A percentile compares a stretch with the other conserved stretches of the same genome.
These are phyloP conservation scores for Asbolus verrucosus DNA, from an alignment of 1,140 invertebrate species.

Conservation along the genomic window DNA sequence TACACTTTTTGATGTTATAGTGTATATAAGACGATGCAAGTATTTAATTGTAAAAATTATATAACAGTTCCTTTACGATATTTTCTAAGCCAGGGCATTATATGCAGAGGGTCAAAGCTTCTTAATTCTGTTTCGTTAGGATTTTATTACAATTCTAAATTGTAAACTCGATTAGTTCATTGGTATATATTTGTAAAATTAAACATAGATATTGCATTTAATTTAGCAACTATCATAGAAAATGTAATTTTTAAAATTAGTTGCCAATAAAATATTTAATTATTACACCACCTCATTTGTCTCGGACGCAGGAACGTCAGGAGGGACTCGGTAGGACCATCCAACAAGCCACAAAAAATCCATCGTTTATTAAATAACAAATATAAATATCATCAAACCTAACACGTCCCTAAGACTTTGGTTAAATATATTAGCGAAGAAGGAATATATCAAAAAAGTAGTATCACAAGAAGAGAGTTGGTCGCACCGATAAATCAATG, in stretches of 20 bases:
- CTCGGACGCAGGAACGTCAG: not conserved
- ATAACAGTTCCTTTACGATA: constrained; percentile 47
- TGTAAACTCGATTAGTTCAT: constrained; percentile 34
- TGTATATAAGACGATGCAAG: constrained; percentile 42
- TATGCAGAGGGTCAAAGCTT: constrained; percentile 34
- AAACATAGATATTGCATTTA: constrained; percentile 49
- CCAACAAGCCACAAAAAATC: constrained; percentile 11
- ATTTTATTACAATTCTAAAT: constrained; percentile 31
- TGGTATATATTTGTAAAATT: constrained; percentile 43
- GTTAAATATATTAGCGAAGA: not conserved
- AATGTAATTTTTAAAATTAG: constrained; percentile 47
- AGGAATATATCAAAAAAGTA: not conserved
- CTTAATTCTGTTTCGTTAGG: constrained; percentile 35
- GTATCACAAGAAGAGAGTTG: not conserved
- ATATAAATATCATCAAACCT: constrained; percentile 23
- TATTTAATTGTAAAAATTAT: constrained; percentile 45
- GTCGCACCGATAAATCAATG: constrained; percentile 67
- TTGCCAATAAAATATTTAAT: constrained; percentile 47
- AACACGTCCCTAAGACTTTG: constrained; percentile 19
- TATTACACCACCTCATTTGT: not conserved
- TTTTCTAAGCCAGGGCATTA: constrained; percentile 46
- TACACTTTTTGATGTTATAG: constrained; percentile 51
- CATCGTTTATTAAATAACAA: constrained; percentile 26
- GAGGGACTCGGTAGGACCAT: no score
- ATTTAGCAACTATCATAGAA: constrained; percentile 29